Base-by-base conservation (phyloP, 2,113 vertebrate species). In the Odobenus rosmarus region DNA sequence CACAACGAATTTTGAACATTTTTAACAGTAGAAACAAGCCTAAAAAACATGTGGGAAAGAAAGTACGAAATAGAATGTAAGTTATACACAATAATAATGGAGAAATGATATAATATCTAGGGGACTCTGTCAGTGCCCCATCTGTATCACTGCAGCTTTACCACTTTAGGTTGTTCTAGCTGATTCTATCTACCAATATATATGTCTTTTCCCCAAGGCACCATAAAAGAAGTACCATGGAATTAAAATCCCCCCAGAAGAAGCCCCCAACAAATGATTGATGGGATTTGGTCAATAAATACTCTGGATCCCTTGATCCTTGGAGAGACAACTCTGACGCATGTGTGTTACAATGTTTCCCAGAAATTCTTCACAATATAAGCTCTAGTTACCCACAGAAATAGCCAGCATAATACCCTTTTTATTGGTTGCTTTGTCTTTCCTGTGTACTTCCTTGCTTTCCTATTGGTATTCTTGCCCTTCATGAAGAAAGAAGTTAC, bases 351-450 rank as follows among this genome's bases (percentile, higher is more conserved):
- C 12, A 93, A 8, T 59, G 9, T 96, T 95, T 88, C 24, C 46
- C 53, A 76, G 18, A 95, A 93, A 93, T 93, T 96, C 31, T 24
- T 96, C 21, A 74, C 28, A 97, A 83, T n/a, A 92, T 88, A 72
- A 96, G 72, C 24, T 96, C 67, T 18, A 96, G 64, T 96, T 51
- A 93, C 82, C 74, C 79, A 95, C 83, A 86, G 53, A 88, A 55
- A 74, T 57, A 91, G n/a, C 59, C 61, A 18, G 7, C 11, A 89
- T 96, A 93, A 91, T 93, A 77, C 21, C 92, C 46, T 12, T 89
- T 94, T 93, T 62, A 86, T 93, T 89, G 53, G 31, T 96, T 96
- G 46, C 51, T 89, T 91, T 96, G 51, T 85, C 33, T 95, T 88
- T 82, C 5, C 64, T 86, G 2, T 95, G 67, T 77, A 77, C 31